These are phyloP conservation scores for Chironex yamaguchii DNA, from an alignment of 30 jellyfish, hydroid and myxozoan species.

Conservation along the genomic window DNA sequence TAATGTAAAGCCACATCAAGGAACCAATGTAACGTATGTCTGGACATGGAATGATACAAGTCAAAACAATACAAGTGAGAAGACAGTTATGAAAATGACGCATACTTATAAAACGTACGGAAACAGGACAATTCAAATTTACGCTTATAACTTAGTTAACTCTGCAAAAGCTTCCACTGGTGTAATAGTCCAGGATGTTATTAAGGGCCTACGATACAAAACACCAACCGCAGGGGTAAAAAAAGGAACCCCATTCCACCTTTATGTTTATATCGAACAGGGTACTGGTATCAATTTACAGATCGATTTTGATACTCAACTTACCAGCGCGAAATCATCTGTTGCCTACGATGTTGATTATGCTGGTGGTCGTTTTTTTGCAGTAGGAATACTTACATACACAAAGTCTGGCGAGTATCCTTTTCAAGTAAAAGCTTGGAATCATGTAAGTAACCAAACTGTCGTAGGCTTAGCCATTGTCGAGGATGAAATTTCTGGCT, in stretches of 20 bases:
- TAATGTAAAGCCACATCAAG: slow-evolving; percentile 21
- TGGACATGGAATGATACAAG: slow-evolving; percentile 85
- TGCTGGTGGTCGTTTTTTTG: neutral
- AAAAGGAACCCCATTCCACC: neutral
- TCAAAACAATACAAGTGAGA: slow-evolving; percentile 43
- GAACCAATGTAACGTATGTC: slow-evolving; percentile 76
- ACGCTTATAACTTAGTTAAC: slow-evolving; percentile 75
- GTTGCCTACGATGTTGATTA: slow-evolving; percentile 64
- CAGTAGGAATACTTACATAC: neutral
- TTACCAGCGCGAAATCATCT: slow-evolving; percentile 38
- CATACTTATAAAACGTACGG: slow-evolving; percentile 79
- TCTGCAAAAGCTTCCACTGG: slow-evolving; percentile 1
- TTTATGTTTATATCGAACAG: slow-evolving; percentile 44
- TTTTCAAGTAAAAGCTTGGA: neutral
- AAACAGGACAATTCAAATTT: slow-evolving; percentile 77
- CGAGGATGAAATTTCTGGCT: neutral
- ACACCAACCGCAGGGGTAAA: slow-evolving; percentile 41
- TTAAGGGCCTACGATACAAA: slow-evolving; percentile 51
- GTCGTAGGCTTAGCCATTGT: neutral
- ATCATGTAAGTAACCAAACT: neutral
- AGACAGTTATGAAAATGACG: slow-evolving; percentile 32
- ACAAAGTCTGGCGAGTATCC: neutral
- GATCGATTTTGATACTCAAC: slow-evolving; percentile 62
- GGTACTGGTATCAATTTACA: slow-evolving; percentile 76
- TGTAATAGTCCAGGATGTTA: slow-evolving; percentile 77